Evolutionary conservation across 92 coral and sea anemone genomes (phyloP).

Genomic region (Porites evermanni): DNA sequence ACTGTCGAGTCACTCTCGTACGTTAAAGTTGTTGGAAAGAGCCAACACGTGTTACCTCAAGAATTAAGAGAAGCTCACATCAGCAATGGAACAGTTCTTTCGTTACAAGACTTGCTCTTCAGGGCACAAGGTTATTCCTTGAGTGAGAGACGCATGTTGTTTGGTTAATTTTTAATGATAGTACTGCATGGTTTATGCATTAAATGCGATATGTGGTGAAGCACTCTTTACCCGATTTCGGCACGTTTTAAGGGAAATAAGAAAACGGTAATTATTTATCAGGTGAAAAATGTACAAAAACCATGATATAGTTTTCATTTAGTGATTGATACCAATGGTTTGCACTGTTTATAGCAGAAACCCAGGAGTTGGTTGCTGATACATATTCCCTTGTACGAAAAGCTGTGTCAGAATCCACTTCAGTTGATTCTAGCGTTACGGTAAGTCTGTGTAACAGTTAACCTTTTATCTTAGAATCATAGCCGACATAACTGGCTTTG

Average conservation of each 20-base stretch:
- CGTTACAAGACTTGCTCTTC: not conserved
- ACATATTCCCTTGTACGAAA: slow-evolving; percentile 23
- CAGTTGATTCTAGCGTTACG: not conserved
- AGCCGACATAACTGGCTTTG: no score
- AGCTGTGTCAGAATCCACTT: slow-evolving; percentile 11
- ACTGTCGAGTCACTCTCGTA: not conserved
- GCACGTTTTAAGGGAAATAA: no score
- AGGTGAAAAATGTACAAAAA: no score
- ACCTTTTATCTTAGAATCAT: not conserved
- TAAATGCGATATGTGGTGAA: no score
- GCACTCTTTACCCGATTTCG: no score
- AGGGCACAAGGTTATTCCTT: slow-evolving; percentile 22
- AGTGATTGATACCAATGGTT: no score
- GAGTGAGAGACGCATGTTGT: not conserved
- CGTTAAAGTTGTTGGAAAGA: slow-evolving; percentile 21
- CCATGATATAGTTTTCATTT: no score
- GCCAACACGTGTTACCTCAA: slow-evolving; percentile 16
- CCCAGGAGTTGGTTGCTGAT: slow-evolving; percentile 29
- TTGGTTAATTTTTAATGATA: not conserved
- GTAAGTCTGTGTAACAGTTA: not conserved
- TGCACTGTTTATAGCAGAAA: not conserved
- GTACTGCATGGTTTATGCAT: no score
- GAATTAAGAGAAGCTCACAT: not conserved
- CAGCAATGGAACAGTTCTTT: not conserved
- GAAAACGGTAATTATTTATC: no score